These are phyloP conservation scores for Heterochromis multidens DNA, from an alignment of 2,113 vertebrate species.

Conservation along the genomic window DNA sequence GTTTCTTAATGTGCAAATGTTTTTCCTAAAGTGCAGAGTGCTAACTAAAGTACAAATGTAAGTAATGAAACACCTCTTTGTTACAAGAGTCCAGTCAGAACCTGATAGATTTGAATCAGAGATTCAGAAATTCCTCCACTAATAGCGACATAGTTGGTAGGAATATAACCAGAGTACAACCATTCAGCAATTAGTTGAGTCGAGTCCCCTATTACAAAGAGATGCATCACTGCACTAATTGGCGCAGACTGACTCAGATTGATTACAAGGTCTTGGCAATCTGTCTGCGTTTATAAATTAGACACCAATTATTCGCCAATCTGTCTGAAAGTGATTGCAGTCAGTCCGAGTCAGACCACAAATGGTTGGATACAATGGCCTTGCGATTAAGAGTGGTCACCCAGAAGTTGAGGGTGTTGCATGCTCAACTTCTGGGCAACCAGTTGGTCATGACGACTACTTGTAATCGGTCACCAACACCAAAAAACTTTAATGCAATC, in stretches of 20 bases:
- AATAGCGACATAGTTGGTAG: not conserved
- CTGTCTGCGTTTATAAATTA: not conserved
- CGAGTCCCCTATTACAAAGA: not conserved
- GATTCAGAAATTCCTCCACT: no score
- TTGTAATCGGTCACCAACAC: not conserved
- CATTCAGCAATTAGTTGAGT: not conserved
- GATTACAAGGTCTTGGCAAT: no score
- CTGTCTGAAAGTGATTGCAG: not conserved
- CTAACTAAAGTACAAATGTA: no score
- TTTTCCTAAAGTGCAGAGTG: no score
- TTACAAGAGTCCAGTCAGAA: no score
- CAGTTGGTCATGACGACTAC: not conserved
- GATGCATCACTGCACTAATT: not conserved
- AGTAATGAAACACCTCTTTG: no score
- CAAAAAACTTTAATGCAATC: not conserved
- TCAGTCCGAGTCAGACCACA: not conserved
- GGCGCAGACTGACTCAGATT: no score
- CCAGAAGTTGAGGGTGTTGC: no score
- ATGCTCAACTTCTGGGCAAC: no score
- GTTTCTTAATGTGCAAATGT: no score
- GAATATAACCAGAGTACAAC: not conserved
- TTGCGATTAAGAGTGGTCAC: no score
- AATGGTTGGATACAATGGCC: not conserved
- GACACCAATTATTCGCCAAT: not conserved
- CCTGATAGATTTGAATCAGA: no score